Percentiles rank a stretch among this genome's conserved stretches.
Conservation (phyloP, 2,888 invertebrate genomes). For the Drosophila niveifrons region DNA sequence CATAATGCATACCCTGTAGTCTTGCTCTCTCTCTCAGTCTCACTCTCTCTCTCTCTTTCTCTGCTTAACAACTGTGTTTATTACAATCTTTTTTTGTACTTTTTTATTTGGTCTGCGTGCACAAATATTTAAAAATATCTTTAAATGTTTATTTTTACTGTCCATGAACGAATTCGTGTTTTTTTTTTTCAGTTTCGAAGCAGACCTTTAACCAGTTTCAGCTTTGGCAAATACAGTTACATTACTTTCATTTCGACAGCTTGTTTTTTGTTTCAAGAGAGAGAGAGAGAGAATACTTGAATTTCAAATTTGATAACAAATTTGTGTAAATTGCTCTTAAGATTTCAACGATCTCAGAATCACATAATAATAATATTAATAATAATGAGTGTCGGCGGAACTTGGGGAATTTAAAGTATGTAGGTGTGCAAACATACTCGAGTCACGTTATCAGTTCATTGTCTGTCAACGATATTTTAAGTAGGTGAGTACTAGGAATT, state of each 20-base stretch:
- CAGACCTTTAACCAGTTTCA: conserved; percentile 15
- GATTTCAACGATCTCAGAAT: not conserved
- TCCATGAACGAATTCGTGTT: not conserved
- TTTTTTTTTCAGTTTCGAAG: conserved; percentile 6
- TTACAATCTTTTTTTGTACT: too few relatives aligned
- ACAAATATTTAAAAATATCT: conserved; percentile 3
- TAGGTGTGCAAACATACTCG: not conserved
- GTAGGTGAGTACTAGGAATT: not conserved
- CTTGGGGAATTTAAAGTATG: too few relatives aligned
- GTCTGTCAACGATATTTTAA: not conserved
- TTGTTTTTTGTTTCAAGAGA: too few relatives aligned
- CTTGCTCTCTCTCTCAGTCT: too few relatives aligned
- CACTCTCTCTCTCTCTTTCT: too few relatives aligned
- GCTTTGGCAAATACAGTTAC: conserved; percentile 16
- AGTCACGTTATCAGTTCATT: not conserved
- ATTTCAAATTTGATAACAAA: conserved; percentile 4
- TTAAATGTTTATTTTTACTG: not conserved
- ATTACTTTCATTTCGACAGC: not conserved
- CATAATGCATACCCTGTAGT: not conserved
- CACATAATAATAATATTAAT: too few relatives aligned
- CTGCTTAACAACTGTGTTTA: not conserved
- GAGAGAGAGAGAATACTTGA: conserved; percentile 12
- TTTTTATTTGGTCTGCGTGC: too few relatives aligned
- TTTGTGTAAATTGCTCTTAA: not conserved
- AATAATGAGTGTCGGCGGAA: too few relatives aligned